Base-by-base conservation (phyloP, 1,140 invertebrate genomes). In the Metopolophium dirhodum region DNA sequence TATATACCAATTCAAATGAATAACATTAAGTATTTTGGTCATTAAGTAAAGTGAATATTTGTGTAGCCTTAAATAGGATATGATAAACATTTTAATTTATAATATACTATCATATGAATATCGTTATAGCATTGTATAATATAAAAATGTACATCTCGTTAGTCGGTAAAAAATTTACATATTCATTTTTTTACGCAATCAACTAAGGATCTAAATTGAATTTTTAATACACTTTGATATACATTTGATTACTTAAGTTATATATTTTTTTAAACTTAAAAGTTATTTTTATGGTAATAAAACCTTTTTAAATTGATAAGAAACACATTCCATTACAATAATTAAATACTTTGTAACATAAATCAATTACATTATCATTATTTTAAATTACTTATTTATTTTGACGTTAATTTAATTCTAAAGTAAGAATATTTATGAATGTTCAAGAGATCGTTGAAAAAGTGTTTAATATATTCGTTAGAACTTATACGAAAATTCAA, bases 101-200 rank as follows among this genome's bases (percentile, higher is more conserved):
- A 87, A 47, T 49, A n/a, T 86, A 86, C 37, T 23, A 85, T 47
- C 85, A 45, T 23, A 23, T 45, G 61, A 77, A n/a, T 77, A 77
- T n/a, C 6, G 1, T 30, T 77, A 77, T 77, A n/a, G 30, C 11
- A 77, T n/a, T 77, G 30, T 87, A 87, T 87, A 37, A 87, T 87
- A n/a, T 87, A 30, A 85, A 85, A 85, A 85, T 87, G 45, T 47
- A 87, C 23, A 86, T 49, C 30, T n/a, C 41, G 26, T 87, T 87
- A 26, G 41, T 47, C 45, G 23, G 41, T 49, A 4, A 47, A n/a
- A 87, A 87, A 87, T 87, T 87, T 49, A 45, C 85, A 87, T 49
- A 87, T 87, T 87, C 45, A 87, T 87, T 49, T 30, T 87, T 83
- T 83, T 83, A 83, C 37, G 35, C 82, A 87, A 87, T 87, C 45